Evolutionary conservation across 2,113 vertebrate genomes (phyloP).

Genomic region (Andinoacara biseriatus): DNA sequence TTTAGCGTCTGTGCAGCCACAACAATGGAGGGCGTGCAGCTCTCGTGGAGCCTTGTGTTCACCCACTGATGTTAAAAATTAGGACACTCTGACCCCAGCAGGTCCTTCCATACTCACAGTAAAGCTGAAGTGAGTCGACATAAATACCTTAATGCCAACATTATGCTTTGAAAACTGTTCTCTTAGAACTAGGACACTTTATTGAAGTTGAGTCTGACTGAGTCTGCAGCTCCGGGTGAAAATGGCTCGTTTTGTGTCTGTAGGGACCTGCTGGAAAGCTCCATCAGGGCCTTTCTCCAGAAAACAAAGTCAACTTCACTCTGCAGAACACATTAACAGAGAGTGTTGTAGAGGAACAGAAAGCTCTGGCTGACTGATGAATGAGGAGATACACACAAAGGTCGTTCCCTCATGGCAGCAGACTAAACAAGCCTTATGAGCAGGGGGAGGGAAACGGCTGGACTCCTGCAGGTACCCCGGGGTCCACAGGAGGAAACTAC

Average conservation of each 20-base stretch:
- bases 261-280: conserved; percentile 10
- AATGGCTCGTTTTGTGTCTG: not conserved
- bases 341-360: conserved; percentile 36
- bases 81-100: too few species aligned
- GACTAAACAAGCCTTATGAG: conserved; percentile 55
- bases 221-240: not conserved
- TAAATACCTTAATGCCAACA: not conserved
- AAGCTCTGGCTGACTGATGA: conserved; percentile 4
- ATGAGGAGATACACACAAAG: conserved; percentile 47
- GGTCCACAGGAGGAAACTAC: not conserved
- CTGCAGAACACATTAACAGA: conserved; percentile 58
- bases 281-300: conserved; percentile 7
- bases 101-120: not conserved
- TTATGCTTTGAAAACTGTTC: not conserved
- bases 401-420: conserved; percentile 26
- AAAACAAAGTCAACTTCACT: conserved; percentile 46
- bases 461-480: not conserved
- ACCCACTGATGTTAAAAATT: too few species aligned
- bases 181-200: not conserved
- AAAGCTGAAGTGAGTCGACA: too few species aligned
- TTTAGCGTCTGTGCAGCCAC: not conserved
- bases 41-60: too few species aligned
- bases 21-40: not conserved
- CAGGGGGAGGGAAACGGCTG: not conserved
- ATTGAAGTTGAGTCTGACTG: not conserved